A percentile compares a stretch with the other conserved stretches of the same genome.
phyloP scores from a whole-genome alignment of 2,113 vertebrate species.

The Lethenteron camtschaticum region DNA sequence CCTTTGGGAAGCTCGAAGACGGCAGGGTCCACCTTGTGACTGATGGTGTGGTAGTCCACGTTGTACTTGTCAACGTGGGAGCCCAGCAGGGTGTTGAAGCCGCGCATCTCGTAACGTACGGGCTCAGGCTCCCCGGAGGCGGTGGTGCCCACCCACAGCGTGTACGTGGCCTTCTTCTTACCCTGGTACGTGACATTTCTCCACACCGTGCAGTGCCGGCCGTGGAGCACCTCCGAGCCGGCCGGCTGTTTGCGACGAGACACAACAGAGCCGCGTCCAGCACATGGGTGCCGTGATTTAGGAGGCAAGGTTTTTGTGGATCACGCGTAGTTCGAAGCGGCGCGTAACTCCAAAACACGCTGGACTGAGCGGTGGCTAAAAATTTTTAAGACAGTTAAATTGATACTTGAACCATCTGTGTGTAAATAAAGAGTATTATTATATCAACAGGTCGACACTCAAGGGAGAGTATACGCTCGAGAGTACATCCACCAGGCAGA shows the following conservation, averaged over 20 bases:
- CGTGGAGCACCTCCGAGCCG: constrained; percentile 28
- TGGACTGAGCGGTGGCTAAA: no score
- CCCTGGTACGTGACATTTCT: constrained; percentile 28
- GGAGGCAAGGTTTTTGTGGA: no score
- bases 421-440: no score
- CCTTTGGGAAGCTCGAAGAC: constrained; percentile 26
- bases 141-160: constrained; percentile 29
- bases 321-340: no score
- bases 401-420: no score
- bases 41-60: constrained; percentile 30
- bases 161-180: constrained; percentile 36
- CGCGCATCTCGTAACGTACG: constrained; percentile 36
- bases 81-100: constrained; percentile 37
- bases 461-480: no score
- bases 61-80: constrained; percentile 49
- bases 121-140: constrained; percentile 16
- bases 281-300: no score
- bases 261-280: no score
- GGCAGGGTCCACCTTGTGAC: constrained; percentile 18
- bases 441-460: no score
- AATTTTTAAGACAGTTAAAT: no score
- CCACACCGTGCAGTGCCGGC: constrained; percentile 32
- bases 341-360: no score
- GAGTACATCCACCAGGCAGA: no score
- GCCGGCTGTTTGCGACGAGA: constrained; percentile 10